Evolutionary conservation across 2,888 invertebrate species (phyloP), one percentile per base, ranked within the genome.

Genomic region (Clistopyga incitator): DNA sequence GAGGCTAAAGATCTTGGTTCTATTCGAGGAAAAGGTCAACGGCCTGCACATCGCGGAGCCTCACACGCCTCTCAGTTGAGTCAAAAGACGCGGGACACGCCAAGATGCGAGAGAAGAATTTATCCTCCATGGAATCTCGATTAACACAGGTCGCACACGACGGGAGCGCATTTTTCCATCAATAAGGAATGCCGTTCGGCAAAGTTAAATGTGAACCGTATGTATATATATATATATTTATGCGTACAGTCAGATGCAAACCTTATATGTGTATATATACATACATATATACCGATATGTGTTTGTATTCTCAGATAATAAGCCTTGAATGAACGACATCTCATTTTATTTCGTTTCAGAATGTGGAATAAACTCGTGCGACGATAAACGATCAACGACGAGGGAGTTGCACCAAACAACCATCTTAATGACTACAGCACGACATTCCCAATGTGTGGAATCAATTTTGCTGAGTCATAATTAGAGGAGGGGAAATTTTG

Each of bases 331-430:
- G 50, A 8, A 42, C 78, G 61, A 70, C 70, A 50, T 70, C 70
- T 78, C 65, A 61, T 61, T 70, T 76, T n/a, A 25, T 70, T 78
- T 70, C 20, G 25, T 23, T 59, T 34, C 18, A 15, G 68, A 70
- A 78, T 61, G 77, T 78, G 45, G 47, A 76, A 78, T 78, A 78
- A 78, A 77, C 68, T 61, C 68, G 68, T 50, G 68, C 77, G 45
- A 45, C 25, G 54, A 56, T 47, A 59, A 56, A 59, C 56, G 77
- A 67, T 54, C 54, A 25, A 45, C 29, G 54, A 42, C 42, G n/a
- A 78, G 56, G 59, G 47, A 78, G 34, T 68, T 78, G 59, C 59
- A 68, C 34, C n/a, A 70, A 70, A 78, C 59, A 61, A 20, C 13
- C 34, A 29, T 15, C 18, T 65, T 67, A 67, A 52, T 54, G 8